Evolutionary conservation across 2,888 invertebrate genomes (phyloP), one percentile per base, ranked within the genome.

Genomic region (Strigamia maritima): DNA sequence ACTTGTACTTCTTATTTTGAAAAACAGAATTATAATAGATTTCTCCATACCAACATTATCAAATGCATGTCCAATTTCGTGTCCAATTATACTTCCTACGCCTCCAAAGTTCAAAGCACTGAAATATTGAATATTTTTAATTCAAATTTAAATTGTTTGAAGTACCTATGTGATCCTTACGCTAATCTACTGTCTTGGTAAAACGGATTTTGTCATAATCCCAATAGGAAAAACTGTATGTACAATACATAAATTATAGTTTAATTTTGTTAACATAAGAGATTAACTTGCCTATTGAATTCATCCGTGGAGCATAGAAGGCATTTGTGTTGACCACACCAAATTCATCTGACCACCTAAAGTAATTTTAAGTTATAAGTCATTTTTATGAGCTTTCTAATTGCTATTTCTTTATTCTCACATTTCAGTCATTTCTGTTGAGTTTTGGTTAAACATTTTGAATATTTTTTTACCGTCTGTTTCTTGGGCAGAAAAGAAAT

Each of bases 231-330:
- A 44, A 44, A 44, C 44, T 44, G 12, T 16, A 44, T 35, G 35
- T 35, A 35, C 31, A 31, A 4, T 31, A n/a, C n/a, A n/a, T 31
- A 35, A 10, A 35, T n/a, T n/a, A n/a, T 35, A 35, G 6, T 35
- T 6, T 35, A 3, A 8, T 35, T 35, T 35, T 35, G 6, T 84
- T 35, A 35, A 6, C 2, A 35, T 8, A 35, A 8, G 35, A 35
- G 35, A 35, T 35, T 8, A 35, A 35, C 87, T 86, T 84, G 89
- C 89, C 93, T 79, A 97, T 97, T 87, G 96, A 95, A 86, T 97
- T 97, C 85, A 94, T 95, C 84, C 95, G 94, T 49, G 97, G 91
- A 83, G 94, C 95, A 86, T 97, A 97, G 85, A 96, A 97, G 0
- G 97, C 97, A 85, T 97, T 97, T 0, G 97, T 96, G 7, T 14